phyloP scores from a whole-genome alignment of 2,113 vertebrate species.

The Guaruba guarouba region DNA sequence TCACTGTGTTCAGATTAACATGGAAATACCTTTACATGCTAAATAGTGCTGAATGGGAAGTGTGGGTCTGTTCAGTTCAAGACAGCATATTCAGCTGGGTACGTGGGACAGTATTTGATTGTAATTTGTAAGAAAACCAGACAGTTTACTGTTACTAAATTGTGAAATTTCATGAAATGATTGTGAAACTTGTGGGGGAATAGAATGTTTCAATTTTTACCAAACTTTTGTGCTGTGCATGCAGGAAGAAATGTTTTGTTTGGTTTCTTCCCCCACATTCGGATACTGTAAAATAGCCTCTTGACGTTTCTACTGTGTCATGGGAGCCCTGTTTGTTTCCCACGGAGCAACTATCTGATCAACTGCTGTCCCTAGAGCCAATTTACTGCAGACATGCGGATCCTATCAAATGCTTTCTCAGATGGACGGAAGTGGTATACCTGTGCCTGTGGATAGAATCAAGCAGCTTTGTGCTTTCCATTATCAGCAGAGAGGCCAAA shows the following conservation, averaged over 20 bases:
- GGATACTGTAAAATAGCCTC: neutral
- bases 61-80: neutral
- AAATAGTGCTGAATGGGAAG: neutral
- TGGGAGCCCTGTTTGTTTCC: neutral
- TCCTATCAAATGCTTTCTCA: neutral
- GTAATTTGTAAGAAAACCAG: neutral
- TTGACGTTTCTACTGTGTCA: neutral
- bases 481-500: neutral
- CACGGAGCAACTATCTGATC: neutral
- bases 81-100: neutral
- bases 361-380: neutral
- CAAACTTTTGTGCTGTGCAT: neutral
- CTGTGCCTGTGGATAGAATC: neutral
- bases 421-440: neutral
- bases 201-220: neutral
- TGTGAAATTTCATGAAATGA: neutral
- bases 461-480: neutral
- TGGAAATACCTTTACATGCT: neutral
- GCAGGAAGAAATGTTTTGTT: neutral
- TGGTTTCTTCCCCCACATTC: fast-evolving
- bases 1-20: neutral
- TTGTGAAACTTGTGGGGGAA: neutral
- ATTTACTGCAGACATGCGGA: neutral
- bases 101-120: neutral
- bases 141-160: neutral